Evolutionary conservation across 1,140 invertebrate species (phyloP).

Genomic region (Halesus radiatus): DNA sequence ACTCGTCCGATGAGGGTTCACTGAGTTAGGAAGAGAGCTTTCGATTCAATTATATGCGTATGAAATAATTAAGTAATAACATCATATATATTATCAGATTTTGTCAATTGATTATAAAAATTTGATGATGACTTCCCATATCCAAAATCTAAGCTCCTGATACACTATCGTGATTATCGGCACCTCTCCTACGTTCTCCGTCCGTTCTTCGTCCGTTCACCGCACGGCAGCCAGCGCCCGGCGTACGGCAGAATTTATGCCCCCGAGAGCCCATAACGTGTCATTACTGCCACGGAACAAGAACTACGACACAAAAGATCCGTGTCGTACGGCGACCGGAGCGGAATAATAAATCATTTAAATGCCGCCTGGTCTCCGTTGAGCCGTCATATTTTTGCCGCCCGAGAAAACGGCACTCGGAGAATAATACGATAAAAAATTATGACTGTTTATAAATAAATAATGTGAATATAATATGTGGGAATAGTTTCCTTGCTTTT

Average conservation of each 20-base stretch:
- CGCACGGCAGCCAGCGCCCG: not conserved
- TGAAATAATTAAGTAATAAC: no score
- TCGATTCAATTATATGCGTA: no score
- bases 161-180: not conserved
- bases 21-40: no score
- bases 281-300: slow-evolving; percentile 21
- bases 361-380: not conserved
- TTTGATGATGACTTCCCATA: no score
- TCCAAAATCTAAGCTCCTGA: not conserved
- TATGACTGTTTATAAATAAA: no score
- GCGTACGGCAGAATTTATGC: slow-evolving; percentile 1
- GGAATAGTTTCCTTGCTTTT: no score
- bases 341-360: slow-evolving; percentile 16
- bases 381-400: not conserved
- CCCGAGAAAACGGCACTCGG: not conserved
- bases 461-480: no score
- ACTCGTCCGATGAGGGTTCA: no score
- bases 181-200: not conserved
- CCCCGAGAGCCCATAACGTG: slow-evolving; percentile 6
- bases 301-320: slow-evolving; percentile 8
- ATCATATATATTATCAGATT: no score
- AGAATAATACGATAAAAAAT: no score
- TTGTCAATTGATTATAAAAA: no score
- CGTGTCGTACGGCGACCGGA: slow-evolving; percentile 3
- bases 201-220: not conserved